Evolutionary conservation across 2,797 vertebrate species (phyloP).

Genomic region (Chloroceryle amazona): DNA sequence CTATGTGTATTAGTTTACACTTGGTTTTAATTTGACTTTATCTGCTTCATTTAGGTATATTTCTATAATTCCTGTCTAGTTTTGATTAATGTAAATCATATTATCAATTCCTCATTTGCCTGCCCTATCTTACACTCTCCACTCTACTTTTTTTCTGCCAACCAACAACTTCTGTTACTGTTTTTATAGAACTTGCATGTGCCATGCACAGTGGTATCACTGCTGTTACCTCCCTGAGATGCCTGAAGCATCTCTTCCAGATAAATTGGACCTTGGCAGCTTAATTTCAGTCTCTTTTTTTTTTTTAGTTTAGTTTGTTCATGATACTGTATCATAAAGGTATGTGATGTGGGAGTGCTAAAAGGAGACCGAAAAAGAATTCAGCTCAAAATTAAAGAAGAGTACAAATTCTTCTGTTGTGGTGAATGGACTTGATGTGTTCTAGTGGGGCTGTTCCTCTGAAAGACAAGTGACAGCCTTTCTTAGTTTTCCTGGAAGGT

Average conservation of each 20-base stretch:
- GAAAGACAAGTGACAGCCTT: not conserved
- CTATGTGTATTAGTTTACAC: not conserved
- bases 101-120: not conserved
- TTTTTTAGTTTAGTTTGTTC: not conserved
- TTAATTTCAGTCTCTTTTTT: not conserved
- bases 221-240: not conserved
- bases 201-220: not conserved
- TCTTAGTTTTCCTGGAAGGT: not conserved
- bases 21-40: not conserved
- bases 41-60: not conserved
- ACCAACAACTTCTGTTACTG: not conserved
- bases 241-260: not conserved
- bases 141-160: not conserved
- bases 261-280: not conserved
- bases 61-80: not conserved
- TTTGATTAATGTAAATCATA: not conserved
- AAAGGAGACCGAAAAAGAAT: not conserved
- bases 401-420: accelerated
- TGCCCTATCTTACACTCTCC: not conserved
- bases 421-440: accelerated
- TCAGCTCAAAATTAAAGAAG: not conserved
- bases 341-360: not conserved
- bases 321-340: not conserved
- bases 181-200: not conserved
- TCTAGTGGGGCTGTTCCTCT: not conserved